Percentiles rank a stretch among this genome's conserved stretches.
Evolutionary conservation across 1,140 invertebrate genomes (phyloP).

Genomic region (Glomeris maerens): DNA sequence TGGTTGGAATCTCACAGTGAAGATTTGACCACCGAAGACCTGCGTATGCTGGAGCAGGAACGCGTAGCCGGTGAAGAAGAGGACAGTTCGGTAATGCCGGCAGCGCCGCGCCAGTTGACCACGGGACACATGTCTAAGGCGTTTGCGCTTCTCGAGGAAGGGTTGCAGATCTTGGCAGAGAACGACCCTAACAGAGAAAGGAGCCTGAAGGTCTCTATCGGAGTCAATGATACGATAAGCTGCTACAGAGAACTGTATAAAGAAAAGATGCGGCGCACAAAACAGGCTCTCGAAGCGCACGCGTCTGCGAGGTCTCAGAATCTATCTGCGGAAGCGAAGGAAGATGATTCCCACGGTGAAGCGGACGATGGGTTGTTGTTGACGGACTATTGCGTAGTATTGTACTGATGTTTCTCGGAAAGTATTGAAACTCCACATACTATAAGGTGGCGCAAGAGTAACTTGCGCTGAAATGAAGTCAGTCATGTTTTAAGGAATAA

Average conservation of each 20-base stretch:
- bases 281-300: no score
- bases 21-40: background rate
- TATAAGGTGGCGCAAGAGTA: no score
- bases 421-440: no score
- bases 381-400: no score
- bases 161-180: background rate
- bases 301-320: no score
- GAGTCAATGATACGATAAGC: conserved; percentile 6
- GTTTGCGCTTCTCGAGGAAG: background rate
- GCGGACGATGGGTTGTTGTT: no score
- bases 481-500: no score
- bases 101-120: background rate
- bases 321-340: no score
- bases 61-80: background rate
- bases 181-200: background rate
- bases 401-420: no score
- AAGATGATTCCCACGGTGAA: no score
- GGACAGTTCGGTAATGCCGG: background rate
- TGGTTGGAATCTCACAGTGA: background rate
- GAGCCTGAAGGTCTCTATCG: background rate
- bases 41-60: background rate
- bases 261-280: no score
- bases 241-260: background rate
- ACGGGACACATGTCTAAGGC: background rate
- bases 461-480: no score